A percentile compares a stretch with the other conserved stretches of the same genome.
Conservation (phyloP, 2,113 vertebrate genomes). For the Clarias macrocephalus region DNA sequence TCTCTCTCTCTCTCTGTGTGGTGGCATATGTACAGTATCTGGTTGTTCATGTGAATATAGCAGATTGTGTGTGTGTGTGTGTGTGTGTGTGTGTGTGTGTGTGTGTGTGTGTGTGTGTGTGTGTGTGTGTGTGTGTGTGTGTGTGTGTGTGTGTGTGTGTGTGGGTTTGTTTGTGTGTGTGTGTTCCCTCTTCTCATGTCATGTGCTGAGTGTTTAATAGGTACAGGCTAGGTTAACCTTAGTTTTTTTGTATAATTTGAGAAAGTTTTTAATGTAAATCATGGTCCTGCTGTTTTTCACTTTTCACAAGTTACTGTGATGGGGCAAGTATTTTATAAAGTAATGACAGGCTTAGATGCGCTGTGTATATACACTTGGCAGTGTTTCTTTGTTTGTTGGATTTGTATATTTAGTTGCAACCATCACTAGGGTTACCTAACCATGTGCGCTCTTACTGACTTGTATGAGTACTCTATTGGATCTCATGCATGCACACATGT, state of each 20-base stretch:
- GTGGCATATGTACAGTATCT: neutral
- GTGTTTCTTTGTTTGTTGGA: neutral
- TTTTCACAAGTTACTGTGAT: neutral
- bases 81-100: neutral
- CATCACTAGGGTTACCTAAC: neutral
- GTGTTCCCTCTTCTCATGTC: neutral
- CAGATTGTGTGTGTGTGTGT: neutral
- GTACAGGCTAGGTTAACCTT: constrained; percentile 8
- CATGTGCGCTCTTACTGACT: neutral
- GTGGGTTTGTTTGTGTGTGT: neutral
- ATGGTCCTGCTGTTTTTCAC: neutral
- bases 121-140: neutral
- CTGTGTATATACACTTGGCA: neutral
- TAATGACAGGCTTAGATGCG: neutral
- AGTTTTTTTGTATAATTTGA: constrained; percentile 4
- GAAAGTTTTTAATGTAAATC: neutral
- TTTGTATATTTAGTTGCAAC: neutral
- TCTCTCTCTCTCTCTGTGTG: neutral
- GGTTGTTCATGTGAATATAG: neutral
- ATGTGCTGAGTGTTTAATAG: neutral
- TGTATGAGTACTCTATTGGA: neutral
- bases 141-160: neutral
- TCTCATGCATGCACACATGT: neutral
- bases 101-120: neutral
- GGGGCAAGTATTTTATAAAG: neutral